phyloP scores from a whole-genome alignment of 1,140 invertebrate genomes.

The Mylabris phalerata region DNA sequence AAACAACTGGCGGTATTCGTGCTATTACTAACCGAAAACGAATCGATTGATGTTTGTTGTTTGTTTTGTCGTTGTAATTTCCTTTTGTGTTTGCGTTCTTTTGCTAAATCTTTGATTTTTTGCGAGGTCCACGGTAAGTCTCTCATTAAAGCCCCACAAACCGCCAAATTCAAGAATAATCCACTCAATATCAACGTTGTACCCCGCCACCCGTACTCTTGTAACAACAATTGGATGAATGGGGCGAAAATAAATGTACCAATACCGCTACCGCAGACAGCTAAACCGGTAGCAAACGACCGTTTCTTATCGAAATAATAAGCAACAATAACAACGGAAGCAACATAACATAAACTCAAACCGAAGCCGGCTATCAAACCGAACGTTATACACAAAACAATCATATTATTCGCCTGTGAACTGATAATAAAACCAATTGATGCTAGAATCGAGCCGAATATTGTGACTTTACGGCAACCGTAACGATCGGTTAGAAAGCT shows the following conservation, averaged over 20 bases:
- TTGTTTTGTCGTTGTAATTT: slow-evolving; percentile 54
- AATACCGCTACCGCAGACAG: slow-evolving; percentile 84
- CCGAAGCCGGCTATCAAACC: slow-evolving; percentile 81
- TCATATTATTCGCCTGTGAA: slow-evolving; percentile 68
- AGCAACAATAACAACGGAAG: slow-evolving; percentile 88
- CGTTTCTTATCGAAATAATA: slow-evolving; percentile 92
- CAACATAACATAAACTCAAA: slow-evolving; percentile 79
- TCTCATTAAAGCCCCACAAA: slow-evolving; percentile 79
- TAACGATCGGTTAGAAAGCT: slow-evolving; percentile 81
- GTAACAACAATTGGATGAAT: slow-evolving; percentile 66
- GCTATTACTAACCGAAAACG: slow-evolving; percentile 61
- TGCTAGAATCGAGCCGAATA: slow-evolving; percentile 72
- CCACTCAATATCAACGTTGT: slow-evolving; percentile 75
- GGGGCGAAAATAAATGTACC: slow-evolving; percentile 90
- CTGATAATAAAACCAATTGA: slow-evolving; percentile 75
- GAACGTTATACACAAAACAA: slow-evolving; percentile 75
- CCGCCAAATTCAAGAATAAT: slow-evolving; percentile 77
- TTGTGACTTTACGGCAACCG: slow-evolving; percentile 74
- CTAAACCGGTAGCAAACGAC: slow-evolving; percentile 87
- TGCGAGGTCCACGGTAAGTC: slow-evolving; percentile 70
- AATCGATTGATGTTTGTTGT: slow-evolving; percentile 49
- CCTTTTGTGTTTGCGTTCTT: slow-evolving; percentile 53
- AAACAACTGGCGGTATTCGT: slow-evolving; percentile 53
- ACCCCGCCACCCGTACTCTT: slow-evolving; percentile 79
- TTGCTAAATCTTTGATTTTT: slow-evolving; percentile 54